Conservation (phyloP, 1,140 invertebrate species). For the Zaprionus tsacasi region DNA sequence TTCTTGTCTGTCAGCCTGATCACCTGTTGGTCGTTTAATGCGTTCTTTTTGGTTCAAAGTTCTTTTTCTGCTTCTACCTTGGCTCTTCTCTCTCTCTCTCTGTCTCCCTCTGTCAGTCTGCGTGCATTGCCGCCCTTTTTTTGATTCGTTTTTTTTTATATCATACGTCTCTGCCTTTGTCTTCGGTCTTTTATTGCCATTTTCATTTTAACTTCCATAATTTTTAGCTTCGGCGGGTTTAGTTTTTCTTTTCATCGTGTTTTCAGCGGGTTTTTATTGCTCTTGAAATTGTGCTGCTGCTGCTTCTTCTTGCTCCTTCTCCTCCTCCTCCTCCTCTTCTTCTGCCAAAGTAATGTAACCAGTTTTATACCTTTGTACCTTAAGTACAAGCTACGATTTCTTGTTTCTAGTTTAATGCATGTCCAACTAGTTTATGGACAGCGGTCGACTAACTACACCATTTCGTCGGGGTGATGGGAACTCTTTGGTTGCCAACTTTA, state of each 20-base stretch:
- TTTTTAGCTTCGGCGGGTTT: constrained; percentile 44
- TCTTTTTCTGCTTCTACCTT: constrained; percentile 28
- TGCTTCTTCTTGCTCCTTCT: constrained; percentile 11
- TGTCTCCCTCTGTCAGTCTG: not conserved
- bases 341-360: constrained; percentile 62
- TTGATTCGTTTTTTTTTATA: constrained; percentile 64
- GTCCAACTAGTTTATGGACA: constrained; percentile 73
- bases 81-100: no score
- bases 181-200: constrained; percentile 57
- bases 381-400: constrained; percentile 40
- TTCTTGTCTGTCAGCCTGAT: not conserved
- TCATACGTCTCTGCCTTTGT: constrained; percentile 11
- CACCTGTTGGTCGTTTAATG: constrained; percentile 34
- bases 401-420: constrained; percentile 63
- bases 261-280: constrained; percentile 44
- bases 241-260: constrained; percentile 40
- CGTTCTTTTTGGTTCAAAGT: constrained; percentile 28
- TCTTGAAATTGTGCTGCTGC: constrained; percentile 20
- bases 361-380: constrained; percentile 69
- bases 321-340: constrained; percentile 14
- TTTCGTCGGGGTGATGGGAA: constrained; percentile 40
- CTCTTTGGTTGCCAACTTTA: not conserved
- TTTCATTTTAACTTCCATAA: constrained; percentile 72
- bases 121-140: constrained; percentile 53
- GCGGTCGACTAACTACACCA: constrained; percentile 33